These are phyloP conservation scores for Papilio protenor DNA, from an alignment of 2,888 invertebrate genomes.

Conservation along the genomic window DNA sequence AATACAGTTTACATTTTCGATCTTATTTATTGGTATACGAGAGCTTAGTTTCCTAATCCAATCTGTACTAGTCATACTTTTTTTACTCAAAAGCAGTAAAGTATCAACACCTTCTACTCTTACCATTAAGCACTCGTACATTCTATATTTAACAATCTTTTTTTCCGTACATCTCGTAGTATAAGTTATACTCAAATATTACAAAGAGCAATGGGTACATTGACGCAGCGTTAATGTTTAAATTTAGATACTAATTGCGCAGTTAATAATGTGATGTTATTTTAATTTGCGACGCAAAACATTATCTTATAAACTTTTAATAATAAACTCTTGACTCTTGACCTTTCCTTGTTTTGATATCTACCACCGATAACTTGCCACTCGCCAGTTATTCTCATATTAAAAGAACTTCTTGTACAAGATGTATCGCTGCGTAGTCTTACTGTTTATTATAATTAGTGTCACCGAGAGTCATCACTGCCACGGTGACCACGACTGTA, in stretches of 20 bases:
- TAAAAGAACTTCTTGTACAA: not conserved
- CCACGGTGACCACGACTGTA: constrained; percentile 22
- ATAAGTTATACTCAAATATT: not conserved
- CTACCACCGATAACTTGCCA: constrained; percentile 1
- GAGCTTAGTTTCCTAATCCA: not conserved
- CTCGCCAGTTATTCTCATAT: not conserved
- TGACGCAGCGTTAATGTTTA: not conserved
- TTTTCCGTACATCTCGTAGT: not conserved
- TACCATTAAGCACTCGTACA: too few relatives aligned
- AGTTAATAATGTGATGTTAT: constrained; percentile 1
- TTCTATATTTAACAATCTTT: not conserved
- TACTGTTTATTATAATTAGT: constrained; percentile 42
- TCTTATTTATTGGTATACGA: too few relatives aligned
- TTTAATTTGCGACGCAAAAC: not conserved
- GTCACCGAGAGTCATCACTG: constrained; percentile 43
- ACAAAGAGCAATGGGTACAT: not conserved
- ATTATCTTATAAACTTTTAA: constrained; percentile 23
- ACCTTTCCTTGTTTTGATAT: constrained; percentile 9
- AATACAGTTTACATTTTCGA: not conserved
- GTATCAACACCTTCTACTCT: not conserved
- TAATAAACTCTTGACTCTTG: not conserved
- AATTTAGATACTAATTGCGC: not conserved
- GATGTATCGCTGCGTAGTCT: constrained; percentile 38
- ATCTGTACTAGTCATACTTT: not conserved
- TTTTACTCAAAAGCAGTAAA: not conserved